These are phyloP conservation scores for Sturnira hondurensis DNA, from an alignment of 2,113 vertebrate genomes.

Conservation along the genomic window DNA sequence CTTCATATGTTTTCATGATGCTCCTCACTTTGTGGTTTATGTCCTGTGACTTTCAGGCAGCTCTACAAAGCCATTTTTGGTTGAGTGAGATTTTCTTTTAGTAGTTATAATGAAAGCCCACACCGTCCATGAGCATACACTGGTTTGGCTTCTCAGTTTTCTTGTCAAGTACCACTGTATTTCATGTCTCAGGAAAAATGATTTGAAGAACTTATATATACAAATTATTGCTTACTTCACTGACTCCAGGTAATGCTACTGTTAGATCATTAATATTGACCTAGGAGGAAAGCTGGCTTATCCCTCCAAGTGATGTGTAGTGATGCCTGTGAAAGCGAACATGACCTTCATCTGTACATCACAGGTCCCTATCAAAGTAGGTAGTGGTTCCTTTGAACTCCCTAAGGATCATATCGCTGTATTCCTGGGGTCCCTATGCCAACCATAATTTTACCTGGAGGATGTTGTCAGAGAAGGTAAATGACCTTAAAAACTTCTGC, in stretches of 20 bases:
- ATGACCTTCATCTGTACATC: not conserved
- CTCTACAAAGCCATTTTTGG: not conserved
- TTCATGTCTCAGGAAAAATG: not conserved
- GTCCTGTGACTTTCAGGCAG: not conserved
- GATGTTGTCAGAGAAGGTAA: not conserved
- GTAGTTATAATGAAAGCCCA: not conserved
- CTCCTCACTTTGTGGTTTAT: not conserved
- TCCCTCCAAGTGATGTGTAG: not conserved
- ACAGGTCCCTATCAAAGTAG: not conserved
- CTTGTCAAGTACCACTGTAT: not conserved
- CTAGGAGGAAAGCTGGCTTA: not conserved
- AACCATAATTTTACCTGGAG: not conserved
- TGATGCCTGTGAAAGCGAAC: not conserved
- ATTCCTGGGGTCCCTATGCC: not conserved
- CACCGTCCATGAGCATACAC: not conserved
- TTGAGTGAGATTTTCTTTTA: not conserved
- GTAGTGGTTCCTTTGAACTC: not conserved
- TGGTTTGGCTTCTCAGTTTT: not conserved
- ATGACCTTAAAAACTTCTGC: not conserved
- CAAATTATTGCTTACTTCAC: not conserved
- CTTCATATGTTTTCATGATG: not conserved
- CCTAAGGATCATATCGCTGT: not conserved
- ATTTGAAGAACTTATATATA: not conserved
- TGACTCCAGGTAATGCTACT: slow-evolving; percentile 28
- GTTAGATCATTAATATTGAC: slow-evolving; percentile 33